Conservation (phyloP, 2,797 vertebrate genomes). For the Periophthalmus magnuspinnatus region DNA sequence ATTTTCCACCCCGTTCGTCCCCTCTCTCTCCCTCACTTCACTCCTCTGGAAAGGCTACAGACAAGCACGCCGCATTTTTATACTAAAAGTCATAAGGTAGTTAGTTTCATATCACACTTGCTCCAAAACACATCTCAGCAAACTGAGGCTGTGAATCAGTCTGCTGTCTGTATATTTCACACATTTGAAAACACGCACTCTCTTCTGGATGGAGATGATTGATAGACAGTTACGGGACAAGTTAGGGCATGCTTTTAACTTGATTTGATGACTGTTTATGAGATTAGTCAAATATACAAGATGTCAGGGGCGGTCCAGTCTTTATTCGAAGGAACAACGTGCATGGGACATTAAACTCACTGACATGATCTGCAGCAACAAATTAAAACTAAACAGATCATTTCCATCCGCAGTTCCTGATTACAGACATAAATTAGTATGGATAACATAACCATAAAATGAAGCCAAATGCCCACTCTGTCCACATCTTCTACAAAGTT, state of each 20-base stretch:
- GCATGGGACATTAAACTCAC: too few relatives aligned
- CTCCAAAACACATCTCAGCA: conserved; percentile 31
- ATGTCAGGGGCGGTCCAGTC: too few relatives aligned
- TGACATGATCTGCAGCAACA: too few relatives aligned
- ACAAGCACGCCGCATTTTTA: conserved; percentile 53
- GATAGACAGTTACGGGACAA: background rate
- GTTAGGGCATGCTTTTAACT: background rate
- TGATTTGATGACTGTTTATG: background rate
- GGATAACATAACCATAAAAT: too few relatives aligned
- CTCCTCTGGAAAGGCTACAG: conserved; percentile 52
- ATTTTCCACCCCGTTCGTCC: conserved; percentile 51
- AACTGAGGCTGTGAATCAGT: conserved; percentile 22
- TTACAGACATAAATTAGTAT: too few relatives aligned
- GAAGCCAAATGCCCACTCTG: too few relatives aligned
- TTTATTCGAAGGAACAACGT: too few relatives aligned
- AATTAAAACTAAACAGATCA: background rate
- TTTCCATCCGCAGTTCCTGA: background rate
- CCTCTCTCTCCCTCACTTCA: conserved; percentile 34
- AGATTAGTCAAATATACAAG: too few relatives aligned
- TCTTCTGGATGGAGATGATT: background rate
- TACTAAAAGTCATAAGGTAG: conserved; percentile 46
- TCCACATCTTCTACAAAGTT: too few relatives aligned
- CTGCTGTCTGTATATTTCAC: conserved; percentile 2
- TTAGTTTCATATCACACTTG: conserved; percentile 46
- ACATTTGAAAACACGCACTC: background rate